Percentiles rank a stretch among this genome's conserved stretches.
These are phyloP conservation scores for Hipparchia sbordonii DNA, from an alignment of 2,888 invertebrate species.

Conservation along the genomic window DNA sequence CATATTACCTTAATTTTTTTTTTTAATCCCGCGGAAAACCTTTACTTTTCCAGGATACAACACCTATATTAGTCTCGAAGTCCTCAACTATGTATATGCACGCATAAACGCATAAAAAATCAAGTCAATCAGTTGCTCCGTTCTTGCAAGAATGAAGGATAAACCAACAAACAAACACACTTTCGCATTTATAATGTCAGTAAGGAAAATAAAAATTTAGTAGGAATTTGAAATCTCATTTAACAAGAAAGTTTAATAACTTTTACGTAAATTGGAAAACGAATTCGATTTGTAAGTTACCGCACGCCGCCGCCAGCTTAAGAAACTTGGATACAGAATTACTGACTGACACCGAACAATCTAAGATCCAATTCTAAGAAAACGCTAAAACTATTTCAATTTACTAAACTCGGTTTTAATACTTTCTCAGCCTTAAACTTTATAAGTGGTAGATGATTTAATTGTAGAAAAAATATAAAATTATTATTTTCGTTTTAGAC, in stretches of 20 bases:
- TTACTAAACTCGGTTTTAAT: slow-evolving; percentile 22
- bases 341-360: slow-evolving; percentile 23
- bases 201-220: no score
- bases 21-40: no score
- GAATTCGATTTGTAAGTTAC: slow-evolving; percentile 32
- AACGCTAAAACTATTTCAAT: slow-evolving; percentile 25
- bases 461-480: background rate
- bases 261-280: slow-evolving; percentile 27
- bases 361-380: slow-evolving; percentile 28
- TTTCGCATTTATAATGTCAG: no score
- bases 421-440: slow-evolving; percentile 8
- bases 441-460: background rate
- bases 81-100: no score
- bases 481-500: no score
- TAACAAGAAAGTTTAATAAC: slow-evolving; percentile 9
- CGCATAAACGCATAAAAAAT: no score
- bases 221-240: background rate
- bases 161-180: no score
- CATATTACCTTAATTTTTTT: no score
- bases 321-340: slow-evolving; percentile 22
- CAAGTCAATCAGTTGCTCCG: no score
- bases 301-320: slow-evolving; percentile 23
- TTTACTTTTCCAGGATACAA: no score
- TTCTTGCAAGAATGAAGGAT: no score
- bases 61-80: no score